Base-by-base conservation (phyloP, 2,888 invertebrate species). In the Heteromurus nitidus region DNA sequence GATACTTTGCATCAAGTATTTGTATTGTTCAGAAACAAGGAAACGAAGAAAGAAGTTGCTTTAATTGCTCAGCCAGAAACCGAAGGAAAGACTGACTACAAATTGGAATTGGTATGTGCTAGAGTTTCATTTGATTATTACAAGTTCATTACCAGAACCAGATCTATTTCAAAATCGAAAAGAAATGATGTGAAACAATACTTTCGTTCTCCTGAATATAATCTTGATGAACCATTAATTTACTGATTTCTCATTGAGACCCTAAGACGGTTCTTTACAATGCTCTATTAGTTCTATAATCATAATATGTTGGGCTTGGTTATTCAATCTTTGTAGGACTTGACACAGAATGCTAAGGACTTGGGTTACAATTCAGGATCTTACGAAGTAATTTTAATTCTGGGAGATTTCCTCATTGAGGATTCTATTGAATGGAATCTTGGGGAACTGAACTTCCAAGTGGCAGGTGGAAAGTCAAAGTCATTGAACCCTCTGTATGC, bases 21-120 rank as follows among this genome's bases (percentile, higher is more conserved):
- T 89, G 92, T 97, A 28, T 92, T 95, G 65, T 91, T 98, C 58
- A 92, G 92, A 47, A 92, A 94, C 87, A 90, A 90, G 18, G 90
- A 91, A 70, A 91, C 91, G 0, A 91, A 92, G n/a, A 93, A 93
- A 82, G 99, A 99, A 91, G 95, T 97, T 65, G 93, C 97, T 87
- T 98, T 96, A 89, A 95, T 99, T 3, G 96, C 98, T 0, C 98
- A 98, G 89, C 93, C 94, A 3, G 97, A 97, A 88, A 84, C 88
- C 2, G 88, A 82, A 76, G 88, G 73, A 64, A 86, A 85, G 75
- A 88, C 88, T 18, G 86, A 88, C 28, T 98, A 98, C 90, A 96
- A 95, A 90, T 94, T 98, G 85, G 97, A 98, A 88, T 92, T 99
- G 93, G 95, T 95, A 88, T 89, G 92, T 86, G 36, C 7, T 24